Percentiles rank a stretch among this genome's conserved stretches.
Conservation (phyloP, 2,888 invertebrate species). For the Orthosia cruda region DNA sequence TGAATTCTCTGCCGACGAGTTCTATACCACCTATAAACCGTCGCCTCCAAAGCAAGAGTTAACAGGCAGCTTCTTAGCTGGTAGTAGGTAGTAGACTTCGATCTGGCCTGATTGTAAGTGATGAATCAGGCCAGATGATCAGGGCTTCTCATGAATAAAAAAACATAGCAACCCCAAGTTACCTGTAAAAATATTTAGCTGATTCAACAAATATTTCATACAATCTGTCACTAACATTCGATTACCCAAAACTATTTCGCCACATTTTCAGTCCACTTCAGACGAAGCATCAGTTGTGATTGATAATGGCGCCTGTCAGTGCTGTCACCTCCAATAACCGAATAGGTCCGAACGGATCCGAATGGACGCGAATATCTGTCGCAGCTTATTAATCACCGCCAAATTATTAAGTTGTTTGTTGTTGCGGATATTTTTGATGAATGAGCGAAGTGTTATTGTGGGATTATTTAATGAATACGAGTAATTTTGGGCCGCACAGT, state of each 20-base stretch:
- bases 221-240: too few species aligned
- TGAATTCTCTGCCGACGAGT: too few species aligned
- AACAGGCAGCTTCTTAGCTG: too few species aligned
- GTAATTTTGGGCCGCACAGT: neutral
- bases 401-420: conserved; percentile 35
- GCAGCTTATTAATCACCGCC: conserved; percentile 32
- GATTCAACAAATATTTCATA: neutral
- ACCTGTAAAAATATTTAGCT: neutral
- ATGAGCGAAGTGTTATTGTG: neutral
- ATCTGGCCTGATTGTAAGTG: too few species aligned
- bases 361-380: conserved; percentile 47
- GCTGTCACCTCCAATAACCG: conserved; percentile 42
- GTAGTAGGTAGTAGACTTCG: too few species aligned
- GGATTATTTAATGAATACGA: neutral
- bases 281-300: conserved; percentile 31
- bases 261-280: conserved; percentile 2
- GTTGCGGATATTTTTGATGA: conserved; percentile 11
- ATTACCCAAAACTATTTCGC: neutral
- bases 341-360: conserved; percentile 15
- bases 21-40: too few species aligned
- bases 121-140: too few species aligned
- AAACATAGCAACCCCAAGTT: neutral
- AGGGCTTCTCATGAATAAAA: neutral
- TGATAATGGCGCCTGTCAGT: conserved; percentile 25
- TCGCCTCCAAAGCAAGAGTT: too few species aligned